phyloP scores from a whole-genome alignment of 1,140 invertebrate species.

The Eriocheir sinensis region DNA sequence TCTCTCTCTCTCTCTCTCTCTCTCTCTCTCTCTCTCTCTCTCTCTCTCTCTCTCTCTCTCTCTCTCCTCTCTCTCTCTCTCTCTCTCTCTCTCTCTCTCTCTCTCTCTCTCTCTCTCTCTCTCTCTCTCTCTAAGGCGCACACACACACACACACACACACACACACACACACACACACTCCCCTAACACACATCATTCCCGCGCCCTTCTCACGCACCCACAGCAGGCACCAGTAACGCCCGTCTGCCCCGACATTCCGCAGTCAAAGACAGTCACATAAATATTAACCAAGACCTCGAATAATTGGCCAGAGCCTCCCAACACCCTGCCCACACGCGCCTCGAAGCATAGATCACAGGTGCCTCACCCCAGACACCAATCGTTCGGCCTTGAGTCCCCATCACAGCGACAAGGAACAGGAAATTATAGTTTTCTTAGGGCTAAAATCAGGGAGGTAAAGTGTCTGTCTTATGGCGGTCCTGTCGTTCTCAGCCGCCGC shows the following conservation, averaged over 20 bases:
- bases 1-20: conserved; percentile 32
- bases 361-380: not conserved
- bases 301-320: conserved; percentile 46
- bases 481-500: not conserved
- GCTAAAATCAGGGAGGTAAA: not conserved
- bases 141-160: too few species aligned
- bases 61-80: not conserved
- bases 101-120: not conserved
- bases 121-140: not conserved
- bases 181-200: too few species aligned
- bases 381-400: not conserved
- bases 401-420: not conserved
- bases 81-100: not conserved
- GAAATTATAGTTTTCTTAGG: not conserved
- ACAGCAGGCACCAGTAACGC: not conserved
- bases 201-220: not conserved
- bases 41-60: not conserved
- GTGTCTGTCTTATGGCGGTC: not conserved
- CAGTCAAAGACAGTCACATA: conserved; percentile 7
- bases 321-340: conserved; percentile 24
- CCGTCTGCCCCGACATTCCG: not conserved
- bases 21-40: not conserved
- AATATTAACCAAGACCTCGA: conserved; percentile 50
- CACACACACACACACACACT: too few species aligned
- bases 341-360: not conserved